Base-by-base conservation (phyloP, 2,797 vertebrate genomes). In the Ctenopoma multispine region DNA sequence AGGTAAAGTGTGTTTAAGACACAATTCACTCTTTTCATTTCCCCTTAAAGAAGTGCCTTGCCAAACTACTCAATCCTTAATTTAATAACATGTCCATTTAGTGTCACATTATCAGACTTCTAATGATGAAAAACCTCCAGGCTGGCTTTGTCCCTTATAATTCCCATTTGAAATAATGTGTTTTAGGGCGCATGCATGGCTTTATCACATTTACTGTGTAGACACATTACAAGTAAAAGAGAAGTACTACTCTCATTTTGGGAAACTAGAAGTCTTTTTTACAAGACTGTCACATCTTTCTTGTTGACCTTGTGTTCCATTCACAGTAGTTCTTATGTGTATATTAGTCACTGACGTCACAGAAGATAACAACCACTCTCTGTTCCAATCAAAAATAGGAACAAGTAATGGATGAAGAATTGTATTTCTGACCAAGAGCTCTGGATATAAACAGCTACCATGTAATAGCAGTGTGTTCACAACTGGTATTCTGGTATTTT, bases 401-500 rank as follows among this genome's bases (percentile, higher is more conserved):
- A 21, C 17, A 31, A 12, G 29, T 36, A 58, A 79, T 63, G 63
- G 44, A 49, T 50, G 38, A 66, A 9, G 15, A 76, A 70, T 64
- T 20, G 77, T 36, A 57, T 66, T 77, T 85, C 41, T 57, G 57
- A 76, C 48, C 46, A 24, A 24, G 63, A 44, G 56, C 14, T 24
- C 34, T 46, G 36, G 36, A 74, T 38, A 61, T n/a, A 36, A 83
- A 58, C 54, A 75, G 53, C 55, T 36, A 24, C 63, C 27, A 21
- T 49, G 57, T 63, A 27, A 75, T 17, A 64, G 41, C 59, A 40
- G 23, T 29, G 17, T 55, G 72, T 47, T 72, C 29, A 64, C 44
- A 65, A 72, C 69, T 69, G 72, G 36, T 44, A 27, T 51, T 62
- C 5, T 0, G 63, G 44, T 75, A 87, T 84, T 83, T 83, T 90